Conservation (phyloP, 2,113 vertebrate genomes). For the Rhodinocichla rosea region DNA sequence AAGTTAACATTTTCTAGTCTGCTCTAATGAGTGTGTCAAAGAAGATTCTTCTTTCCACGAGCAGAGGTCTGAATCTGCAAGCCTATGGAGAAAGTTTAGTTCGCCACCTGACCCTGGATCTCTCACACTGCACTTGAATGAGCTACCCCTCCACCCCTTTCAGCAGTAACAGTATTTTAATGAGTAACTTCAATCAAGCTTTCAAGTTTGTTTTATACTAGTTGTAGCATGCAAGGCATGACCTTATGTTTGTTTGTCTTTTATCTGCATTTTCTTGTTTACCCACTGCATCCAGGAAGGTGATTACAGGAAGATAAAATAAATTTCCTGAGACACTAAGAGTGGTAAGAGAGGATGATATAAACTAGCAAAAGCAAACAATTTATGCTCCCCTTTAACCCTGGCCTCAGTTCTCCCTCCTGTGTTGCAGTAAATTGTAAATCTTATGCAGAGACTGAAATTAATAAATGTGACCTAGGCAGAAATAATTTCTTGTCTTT, state of each 20-base stretch:
- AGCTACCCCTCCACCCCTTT: not conserved
- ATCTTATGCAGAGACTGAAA: constrained; percentile 49
- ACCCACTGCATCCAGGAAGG: not conserved
- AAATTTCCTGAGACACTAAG: constrained; percentile 34
- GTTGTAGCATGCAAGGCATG: not conserved
- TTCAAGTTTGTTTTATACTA: constrained; percentile 10
- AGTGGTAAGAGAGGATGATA: constrained; percentile 3
- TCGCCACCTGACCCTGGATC: not conserved
- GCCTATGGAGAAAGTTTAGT: not conserved
- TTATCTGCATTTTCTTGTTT: constrained; percentile 64
- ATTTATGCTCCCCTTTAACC: constrained; percentile 43
- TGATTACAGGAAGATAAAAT: constrained; percentile 66
- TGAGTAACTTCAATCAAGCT: constrained; percentile 32
- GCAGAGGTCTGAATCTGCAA: not conserved
- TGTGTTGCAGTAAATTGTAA: constrained; percentile 47
- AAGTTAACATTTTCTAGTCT: not conserved
- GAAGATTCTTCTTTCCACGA: not conserved
- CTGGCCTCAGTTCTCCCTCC: constrained; percentile 31
- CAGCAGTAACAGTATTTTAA: constrained; percentile 44
- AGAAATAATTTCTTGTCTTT: constrained; percentile 60
- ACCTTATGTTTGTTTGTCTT: constrained; percentile 55
- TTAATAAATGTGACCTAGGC: constrained; percentile 51
- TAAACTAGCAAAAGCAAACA: constrained; percentile 23
- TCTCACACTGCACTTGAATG: not conserved
- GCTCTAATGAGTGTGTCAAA: not conserved